Conservation (phyloP, 2,888 invertebrate species). For the Thereva nobilitata region DNA sequence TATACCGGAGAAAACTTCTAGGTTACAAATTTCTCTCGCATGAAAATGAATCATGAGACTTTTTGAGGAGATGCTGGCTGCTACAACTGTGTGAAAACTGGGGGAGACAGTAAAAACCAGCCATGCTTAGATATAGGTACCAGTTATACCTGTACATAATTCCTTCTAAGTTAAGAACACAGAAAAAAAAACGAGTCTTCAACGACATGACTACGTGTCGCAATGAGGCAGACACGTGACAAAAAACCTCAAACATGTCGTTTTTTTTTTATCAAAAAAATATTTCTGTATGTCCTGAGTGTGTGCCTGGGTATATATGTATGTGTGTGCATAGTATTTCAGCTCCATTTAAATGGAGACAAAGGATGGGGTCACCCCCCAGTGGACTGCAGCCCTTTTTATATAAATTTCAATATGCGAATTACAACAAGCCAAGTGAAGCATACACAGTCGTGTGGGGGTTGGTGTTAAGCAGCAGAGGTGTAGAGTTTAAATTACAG, state of each 20-base stretch:
- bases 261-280: slow-evolving; percentile 15
- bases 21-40: too few relatives aligned
- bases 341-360: too few relatives aligned
- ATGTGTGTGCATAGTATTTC: too few relatives aligned
- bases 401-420: slow-evolving; percentile 26
- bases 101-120: too few relatives aligned
- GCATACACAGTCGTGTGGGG: not conserved
- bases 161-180: slow-evolving; percentile 5
- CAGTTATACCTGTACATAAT: not conserved
- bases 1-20: too few relatives aligned
- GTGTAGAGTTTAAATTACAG: slow-evolving; percentile 6
- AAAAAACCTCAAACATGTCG: slow-evolving; percentile 39
- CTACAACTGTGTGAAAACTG: too few relatives aligned
- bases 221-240: slow-evolving; percentile 41
- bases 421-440: slow-evolving; percentile 16
- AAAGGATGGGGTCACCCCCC: not conserved
- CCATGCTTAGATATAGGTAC: too few relatives aligned
- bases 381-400: slow-evolving; percentile 18
- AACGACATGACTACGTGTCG: slow-evolving; percentile 40
- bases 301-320: not conserved
- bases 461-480: too few relatives aligned
- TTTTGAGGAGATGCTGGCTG: too few relatives aligned
- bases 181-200: slow-evolving; percentile 10
- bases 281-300: not conserved
- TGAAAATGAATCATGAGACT: too few relatives aligned